Evolutionary conservation across 2,888 invertebrate genomes (phyloP).

Genomic region (Penaeus monodon): DNA sequence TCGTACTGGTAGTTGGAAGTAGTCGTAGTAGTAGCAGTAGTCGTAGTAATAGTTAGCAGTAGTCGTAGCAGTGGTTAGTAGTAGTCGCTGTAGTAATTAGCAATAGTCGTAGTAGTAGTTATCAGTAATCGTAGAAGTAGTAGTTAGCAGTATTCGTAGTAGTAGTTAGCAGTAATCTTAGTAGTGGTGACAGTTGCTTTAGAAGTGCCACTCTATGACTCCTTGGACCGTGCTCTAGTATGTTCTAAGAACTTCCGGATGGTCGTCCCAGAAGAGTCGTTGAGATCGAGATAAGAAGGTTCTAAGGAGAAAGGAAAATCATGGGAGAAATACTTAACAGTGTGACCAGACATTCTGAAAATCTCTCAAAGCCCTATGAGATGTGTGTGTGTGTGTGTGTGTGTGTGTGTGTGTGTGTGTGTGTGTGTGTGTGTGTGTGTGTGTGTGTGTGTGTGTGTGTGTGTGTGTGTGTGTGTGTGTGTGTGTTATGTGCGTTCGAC

Average conservation of each 20-base stretch:
- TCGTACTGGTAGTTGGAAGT: conserved; percentile 1
- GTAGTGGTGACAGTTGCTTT: background rate
- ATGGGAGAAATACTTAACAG: too few species aligned
- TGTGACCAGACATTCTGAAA: too few species aligned
- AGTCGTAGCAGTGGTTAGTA: background rate
- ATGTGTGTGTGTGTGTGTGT: background rate
- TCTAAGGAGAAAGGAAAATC: too few species aligned
- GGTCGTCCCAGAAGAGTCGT: too few species aligned
- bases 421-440: background rate
- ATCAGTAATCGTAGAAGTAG: background rate
- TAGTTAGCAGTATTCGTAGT: background rate
- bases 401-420: too few species aligned
- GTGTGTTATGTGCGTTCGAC: background rate
- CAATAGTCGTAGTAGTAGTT: background rate
- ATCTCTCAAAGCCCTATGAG: too few species aligned
- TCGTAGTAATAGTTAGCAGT: background rate
- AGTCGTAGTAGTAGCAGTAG: conserved; percentile 1
- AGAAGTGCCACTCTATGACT: too few species aligned
- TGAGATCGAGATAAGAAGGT: too few species aligned
- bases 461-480: conserved; percentile 1
- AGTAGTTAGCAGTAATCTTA: background rate
- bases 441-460: background rate
- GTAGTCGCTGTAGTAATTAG: background rate
- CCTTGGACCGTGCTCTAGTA: too few species aligned
- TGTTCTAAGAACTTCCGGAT: too few species aligned